phyloP scores from a whole-genome alignment of 2,888 invertebrate genomes.

The Cremastinae sp. region DNA sequence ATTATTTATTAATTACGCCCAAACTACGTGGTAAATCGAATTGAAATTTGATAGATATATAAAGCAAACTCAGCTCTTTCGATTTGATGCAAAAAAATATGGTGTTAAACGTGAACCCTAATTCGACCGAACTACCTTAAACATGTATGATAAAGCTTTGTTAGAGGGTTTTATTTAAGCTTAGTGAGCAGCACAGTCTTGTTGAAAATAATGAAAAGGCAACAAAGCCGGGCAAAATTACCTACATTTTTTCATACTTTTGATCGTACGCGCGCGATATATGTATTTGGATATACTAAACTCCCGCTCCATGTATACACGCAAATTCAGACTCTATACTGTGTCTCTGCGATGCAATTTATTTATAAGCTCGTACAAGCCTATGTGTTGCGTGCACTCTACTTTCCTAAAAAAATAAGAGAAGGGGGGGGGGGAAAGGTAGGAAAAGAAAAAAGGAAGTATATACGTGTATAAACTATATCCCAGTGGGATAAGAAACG shows the following conservation, averaged over 20 bases:
- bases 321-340: constrained; percentile 20
- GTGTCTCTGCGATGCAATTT: constrained; percentile 44
- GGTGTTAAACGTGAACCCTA: no score
- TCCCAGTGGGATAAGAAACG: constrained; percentile 52
- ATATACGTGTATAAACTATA: constrained; percentile 33
- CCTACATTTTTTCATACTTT: constrained; percentile 39
- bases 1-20: no score
- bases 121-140: no score
- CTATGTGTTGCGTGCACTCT: constrained; percentile 48
- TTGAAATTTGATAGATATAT: no score
- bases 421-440: no score
- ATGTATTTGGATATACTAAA: no score
- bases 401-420: constrained; percentile 59
- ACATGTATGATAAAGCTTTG: no score
- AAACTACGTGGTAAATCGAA: no score
- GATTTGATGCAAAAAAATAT: no score
- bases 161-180: no score
- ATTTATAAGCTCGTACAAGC: constrained; percentile 50
- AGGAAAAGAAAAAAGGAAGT: constrained; percentile 34
- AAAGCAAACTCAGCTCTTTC: no score
- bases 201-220: constrained; percentile 20
- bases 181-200: no score
- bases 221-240: constrained; percentile 39
- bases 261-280: constrained; percentile 10
- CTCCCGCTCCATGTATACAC: constrained; percentile 15